phyloP scores from a whole-genome alignment of 1,140 invertebrate genomes.

The Harpegnathos saltator region DNA sequence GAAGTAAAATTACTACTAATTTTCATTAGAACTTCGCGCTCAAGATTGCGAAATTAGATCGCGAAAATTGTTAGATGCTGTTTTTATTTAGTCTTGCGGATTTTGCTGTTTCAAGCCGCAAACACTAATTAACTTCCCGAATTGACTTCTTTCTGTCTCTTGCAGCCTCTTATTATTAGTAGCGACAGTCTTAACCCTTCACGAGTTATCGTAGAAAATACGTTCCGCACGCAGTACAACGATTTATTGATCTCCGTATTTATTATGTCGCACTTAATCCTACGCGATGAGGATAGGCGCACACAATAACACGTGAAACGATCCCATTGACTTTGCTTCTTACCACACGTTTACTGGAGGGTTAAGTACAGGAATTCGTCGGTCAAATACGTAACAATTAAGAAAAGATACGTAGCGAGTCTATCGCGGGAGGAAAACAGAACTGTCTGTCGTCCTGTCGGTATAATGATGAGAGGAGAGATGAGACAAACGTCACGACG shows the following conservation, averaged over 20 bases:
- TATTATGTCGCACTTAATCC: constrained; percentile 23
- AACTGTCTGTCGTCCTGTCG: neutral
- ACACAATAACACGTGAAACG: neutral
- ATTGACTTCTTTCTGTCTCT: neutral
- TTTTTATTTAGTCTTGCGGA: neutral
- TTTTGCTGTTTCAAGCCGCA: neutral
- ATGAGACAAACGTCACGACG: neutral
- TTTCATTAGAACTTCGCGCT: neutral
- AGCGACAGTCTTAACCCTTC: neutral
- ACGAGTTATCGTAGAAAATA: neutral
- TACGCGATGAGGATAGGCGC: neutral
- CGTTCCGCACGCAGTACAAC: constrained; percentile 12
- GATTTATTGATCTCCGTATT: constrained; percentile 40
- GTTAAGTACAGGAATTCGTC: neutral
- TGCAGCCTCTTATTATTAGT: neutral
- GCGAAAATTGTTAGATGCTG: neutral
- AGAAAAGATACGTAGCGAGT: neutral
- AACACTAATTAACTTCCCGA: neutral
- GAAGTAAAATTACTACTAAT: neutral
- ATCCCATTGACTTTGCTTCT: neutral
- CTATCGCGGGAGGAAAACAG: neutral
- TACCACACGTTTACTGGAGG: neutral
- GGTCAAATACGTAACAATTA: neutral
- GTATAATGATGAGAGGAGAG: neutral
- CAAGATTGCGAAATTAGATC: constrained; percentile 1